Evolutionary conservation across 2,113 vertebrate genomes (phyloP).

Genomic region (Sclerurus mexicanus): DNA sequence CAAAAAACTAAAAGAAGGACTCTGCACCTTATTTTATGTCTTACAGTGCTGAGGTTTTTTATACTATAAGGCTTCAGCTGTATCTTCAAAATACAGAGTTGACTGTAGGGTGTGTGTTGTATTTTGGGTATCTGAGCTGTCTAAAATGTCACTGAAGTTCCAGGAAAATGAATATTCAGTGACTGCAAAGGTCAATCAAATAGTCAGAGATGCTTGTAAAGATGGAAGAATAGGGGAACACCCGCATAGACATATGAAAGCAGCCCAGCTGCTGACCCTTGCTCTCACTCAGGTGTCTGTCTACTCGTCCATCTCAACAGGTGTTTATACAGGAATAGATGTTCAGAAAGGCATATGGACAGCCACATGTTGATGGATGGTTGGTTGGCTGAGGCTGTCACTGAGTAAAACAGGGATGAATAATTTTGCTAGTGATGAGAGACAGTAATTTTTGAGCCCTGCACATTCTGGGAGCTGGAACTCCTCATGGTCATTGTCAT

Average conservation of each 20-base stretch:
- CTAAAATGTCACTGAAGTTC: not conserved
- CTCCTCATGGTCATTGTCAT: not conserved
- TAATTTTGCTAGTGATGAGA: not conserved
- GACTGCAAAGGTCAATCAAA: not conserved
- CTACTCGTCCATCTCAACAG: not conserved
- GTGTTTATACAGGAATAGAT: not conserved
- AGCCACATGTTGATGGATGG: not conserved
- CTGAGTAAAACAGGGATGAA: not conserved
- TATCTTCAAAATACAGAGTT: not conserved
- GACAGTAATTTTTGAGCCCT: not conserved
- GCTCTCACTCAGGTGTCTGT: not conserved
- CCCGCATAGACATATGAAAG: not conserved
- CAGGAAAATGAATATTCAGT: not conserved
- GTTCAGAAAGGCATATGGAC: not conserved
- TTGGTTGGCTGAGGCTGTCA: not conserved
- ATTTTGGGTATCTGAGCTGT: not conserved
- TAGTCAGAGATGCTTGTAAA: not conserved
- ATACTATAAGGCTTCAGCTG: not conserved
- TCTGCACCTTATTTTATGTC: not conserved
- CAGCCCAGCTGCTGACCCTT: not conserved
- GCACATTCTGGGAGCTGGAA: not conserved
- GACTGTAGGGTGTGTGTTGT: not conserved
- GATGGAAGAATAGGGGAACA: not conserved
- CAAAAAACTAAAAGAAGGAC: not conserved
- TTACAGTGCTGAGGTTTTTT: fast-evolving